These are phyloP conservation scores for Nautilus pompilius DNA, from an alignment of 1,140 invertebrate species.

Conservation along the genomic window DNA sequence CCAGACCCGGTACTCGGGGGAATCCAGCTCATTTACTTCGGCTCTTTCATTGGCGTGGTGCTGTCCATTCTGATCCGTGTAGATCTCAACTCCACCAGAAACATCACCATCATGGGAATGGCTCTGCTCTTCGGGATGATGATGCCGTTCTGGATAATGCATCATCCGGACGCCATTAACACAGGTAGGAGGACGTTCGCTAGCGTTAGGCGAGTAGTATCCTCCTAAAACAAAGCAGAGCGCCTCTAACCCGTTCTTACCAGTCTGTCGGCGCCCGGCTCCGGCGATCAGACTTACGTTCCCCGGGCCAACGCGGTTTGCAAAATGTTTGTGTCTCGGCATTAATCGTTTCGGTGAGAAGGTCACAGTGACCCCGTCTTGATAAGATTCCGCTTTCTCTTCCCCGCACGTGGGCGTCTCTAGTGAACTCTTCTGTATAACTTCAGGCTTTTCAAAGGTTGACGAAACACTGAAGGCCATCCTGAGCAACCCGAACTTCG, in stretches of 20 bases:
- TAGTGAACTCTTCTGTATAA: too few species aligned
- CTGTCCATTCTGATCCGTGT: conserved; percentile 80
- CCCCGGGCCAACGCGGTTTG: too few species aligned
- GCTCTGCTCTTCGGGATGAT: conserved; percentile 80
- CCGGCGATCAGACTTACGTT: too few species aligned
- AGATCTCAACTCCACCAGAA: conserved; percentile 73
- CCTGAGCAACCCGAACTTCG: conserved; percentile 49
- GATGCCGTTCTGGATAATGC: conserved; percentile 67
- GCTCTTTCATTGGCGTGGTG: conserved; percentile 52
- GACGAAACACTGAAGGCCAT: conserved; percentile 28
- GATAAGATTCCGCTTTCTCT: too few species aligned
- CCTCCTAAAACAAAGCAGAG: too few species aligned
- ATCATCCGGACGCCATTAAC: conserved; percentile 64
- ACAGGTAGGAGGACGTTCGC: conserved; percentile 66
- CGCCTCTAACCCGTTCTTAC: too few species aligned
- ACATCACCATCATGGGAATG: conserved; percentile 84
- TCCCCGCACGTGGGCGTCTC: too few species aligned
- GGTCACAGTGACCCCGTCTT: too few species aligned
- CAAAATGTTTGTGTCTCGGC: too few species aligned
- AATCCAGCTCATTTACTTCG: conserved; percentile 82
- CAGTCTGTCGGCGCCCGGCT: too few species aligned
- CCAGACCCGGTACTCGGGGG: conserved; percentile 86
- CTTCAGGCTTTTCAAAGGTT: conserved; percentile 20
- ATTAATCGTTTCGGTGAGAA: too few species aligned
- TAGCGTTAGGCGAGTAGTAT: too few species aligned